Evolutionary conservation across 2,797 vertebrate genomes (phyloP), one percentile per base, ranked within the genome.

Genomic region (Sebastes cheni): DNA sequence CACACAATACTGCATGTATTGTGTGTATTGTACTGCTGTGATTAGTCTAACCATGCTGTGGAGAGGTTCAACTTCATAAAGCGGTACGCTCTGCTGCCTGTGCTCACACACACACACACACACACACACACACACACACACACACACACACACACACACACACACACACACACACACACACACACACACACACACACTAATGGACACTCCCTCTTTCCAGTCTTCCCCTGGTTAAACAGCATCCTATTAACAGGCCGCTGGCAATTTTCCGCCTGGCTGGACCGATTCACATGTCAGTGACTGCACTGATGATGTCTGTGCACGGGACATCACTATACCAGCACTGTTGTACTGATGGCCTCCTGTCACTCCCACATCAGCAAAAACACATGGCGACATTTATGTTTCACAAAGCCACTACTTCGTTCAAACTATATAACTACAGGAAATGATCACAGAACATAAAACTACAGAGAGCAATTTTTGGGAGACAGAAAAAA

Each of bases 201-300:
- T 30, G 36, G 13, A 68, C 85, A 7, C 70, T 50, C 79, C 34
- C 76, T 55, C 54, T 68, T 32, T 20, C 67, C 64, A 77, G 66
- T 75, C 73, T 60, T 80, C 66, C 74, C 64, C 79, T 83, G 82
- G 86, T 91, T 93, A 93, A 91, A 86, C 88, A 89, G 81, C 79
- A 50, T 61, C 84, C 77, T 77, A 84, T 90, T 86, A 91, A 82
- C 78, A 90, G 82, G 82, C 87, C 60, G 46, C 79, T 89, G 85
- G 88, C 81, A 89, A 93, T 94, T 95, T 94, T 91, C 86, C 52
- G 72, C 91, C 83, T 89, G 82, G 81, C 72, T 94, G 32, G 72
- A 67, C 89, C 75, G 89, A 91, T 91, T 89, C 85, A 80, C 91
- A 86, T 86, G 80, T 91, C 88, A 88, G 70, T 74, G 88, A 52